Conservation (phyloP, 2,797 vertebrate genomes). For the Pterois miles region DNA sequence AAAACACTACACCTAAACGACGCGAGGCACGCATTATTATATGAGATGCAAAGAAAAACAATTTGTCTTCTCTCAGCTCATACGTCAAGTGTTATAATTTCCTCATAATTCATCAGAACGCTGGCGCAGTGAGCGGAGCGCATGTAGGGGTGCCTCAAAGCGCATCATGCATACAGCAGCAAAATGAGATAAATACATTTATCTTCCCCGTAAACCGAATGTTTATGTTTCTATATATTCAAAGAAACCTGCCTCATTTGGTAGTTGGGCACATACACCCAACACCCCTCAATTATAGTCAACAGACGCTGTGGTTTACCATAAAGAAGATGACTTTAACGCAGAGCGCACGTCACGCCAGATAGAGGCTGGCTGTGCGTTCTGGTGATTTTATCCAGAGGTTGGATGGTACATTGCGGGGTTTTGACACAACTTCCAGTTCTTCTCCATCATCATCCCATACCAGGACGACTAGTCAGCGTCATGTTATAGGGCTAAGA, state of each 20-base stretch:
- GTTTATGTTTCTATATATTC: no score
- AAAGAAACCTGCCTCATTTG: background rate
- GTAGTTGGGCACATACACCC: background rate
- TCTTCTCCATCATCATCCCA: constrained; percentile 51
- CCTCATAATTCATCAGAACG: constrained; percentile 36
- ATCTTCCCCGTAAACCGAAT: background rate
- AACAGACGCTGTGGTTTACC: background rate
- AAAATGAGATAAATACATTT: background rate
- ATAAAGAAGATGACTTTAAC: background rate
- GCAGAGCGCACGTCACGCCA: background rate
- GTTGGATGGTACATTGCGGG: constrained; percentile 40
- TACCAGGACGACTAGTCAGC: constrained; percentile 29
- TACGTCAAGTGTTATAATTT: constrained; percentile 22
- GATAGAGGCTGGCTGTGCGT: background rate
- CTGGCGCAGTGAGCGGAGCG: constrained; percentile 69
- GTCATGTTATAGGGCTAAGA: background rate
- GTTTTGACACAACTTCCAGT: constrained; percentile 68
- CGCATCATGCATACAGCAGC: constrained; percentile 21
- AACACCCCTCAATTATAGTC: background rate
- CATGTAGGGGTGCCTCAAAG: constrained; percentile 34
- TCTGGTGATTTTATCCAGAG: background rate
- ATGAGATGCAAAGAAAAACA: background rate
- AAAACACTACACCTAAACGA: constrained; percentile 15
- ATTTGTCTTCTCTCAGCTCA: constrained; percentile 2
- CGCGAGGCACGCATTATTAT: background rate